Conservation (phyloP, 2,113 vertebrate genomes). For the Butastur rufipennis region DNA sequence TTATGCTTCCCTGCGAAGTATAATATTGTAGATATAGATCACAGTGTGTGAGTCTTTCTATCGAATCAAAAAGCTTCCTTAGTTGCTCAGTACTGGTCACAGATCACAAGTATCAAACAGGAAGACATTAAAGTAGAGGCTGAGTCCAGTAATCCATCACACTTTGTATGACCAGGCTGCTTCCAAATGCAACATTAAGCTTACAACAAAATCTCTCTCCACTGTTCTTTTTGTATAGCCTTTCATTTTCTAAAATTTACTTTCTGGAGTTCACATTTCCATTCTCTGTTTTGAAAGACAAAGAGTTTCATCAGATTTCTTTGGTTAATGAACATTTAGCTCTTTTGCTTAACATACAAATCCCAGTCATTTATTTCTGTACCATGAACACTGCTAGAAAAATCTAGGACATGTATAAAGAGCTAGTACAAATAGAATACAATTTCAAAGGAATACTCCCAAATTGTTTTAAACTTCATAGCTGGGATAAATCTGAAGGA, state of each 20-base stretch:
- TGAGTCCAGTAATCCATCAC: not conserved
- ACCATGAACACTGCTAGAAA: not conserved
- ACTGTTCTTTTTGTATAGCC: not conserved
- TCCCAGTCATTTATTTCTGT: not conserved
- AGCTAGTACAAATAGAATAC: not conserved
- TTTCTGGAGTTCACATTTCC: not conserved
- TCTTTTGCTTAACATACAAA: not conserved
- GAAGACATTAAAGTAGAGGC: not conserved
- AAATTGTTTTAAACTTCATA: not conserved
- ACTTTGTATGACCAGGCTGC: not conserved
- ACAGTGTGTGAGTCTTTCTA: not conserved
- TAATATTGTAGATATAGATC: not conserved
- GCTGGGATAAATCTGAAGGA: not conserved
- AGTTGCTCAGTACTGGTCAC: not conserved
- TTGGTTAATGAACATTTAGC: not conserved
- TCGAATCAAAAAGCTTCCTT: conserved; percentile 5
- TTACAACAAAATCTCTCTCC: not conserved
- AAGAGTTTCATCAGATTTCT: not conserved
- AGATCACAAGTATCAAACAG: conserved; percentile 30
- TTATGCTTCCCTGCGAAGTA: not conserved
- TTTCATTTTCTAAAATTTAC: conserved; percentile 8
- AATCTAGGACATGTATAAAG: not conserved
- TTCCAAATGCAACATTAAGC: not conserved
- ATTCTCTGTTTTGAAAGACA: not conserved
- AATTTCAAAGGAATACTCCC: not conserved